Percentiles rank a stretch among this genome's conserved stretches.
These are phyloP conservation scores for Argyrosomus japonicus DNA, from an alignment of 2,113 vertebrate species.

Conservation along the genomic window DNA sequence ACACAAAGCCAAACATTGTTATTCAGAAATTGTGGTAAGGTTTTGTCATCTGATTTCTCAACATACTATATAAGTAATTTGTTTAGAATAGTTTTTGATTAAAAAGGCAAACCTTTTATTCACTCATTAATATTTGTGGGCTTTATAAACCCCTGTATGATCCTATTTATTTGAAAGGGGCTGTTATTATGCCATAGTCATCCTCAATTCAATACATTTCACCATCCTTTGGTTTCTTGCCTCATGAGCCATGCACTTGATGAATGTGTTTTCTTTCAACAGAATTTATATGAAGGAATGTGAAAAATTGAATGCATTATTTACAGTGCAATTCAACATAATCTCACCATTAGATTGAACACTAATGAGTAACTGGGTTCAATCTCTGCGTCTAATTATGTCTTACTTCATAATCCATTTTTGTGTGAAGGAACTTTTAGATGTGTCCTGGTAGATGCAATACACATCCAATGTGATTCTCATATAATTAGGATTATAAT, in stretches of 20 bases:
- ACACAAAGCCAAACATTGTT: conserved; percentile 23
- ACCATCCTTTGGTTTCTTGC: conserved; percentile 14
- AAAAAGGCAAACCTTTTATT: conserved; percentile 1
- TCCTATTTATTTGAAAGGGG: conserved; percentile 17
- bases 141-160: background rate
- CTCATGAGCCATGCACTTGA: conserved; percentile 27
- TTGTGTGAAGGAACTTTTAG: background rate
- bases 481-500: conserved; percentile 31
- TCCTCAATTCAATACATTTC: conserved; percentile 22
- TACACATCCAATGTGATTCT: conserved; percentile 14
- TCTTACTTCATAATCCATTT: conserved; percentile 2
- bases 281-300: conserved; percentile 22
- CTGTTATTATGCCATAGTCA: conserved; percentile 6
- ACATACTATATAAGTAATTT: background rate
- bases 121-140: conserved; percentile 5
- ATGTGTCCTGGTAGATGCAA: background rate
- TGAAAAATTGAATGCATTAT: conserved; percentile 14
- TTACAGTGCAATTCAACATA: conserved; percentile 20
- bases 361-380: conserved; percentile 8
- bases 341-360: conserved; percentile 1
- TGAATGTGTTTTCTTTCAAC: conserved; percentile 38
- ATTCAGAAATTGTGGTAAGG: background rate
- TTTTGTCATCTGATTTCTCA: conserved; percentile 15
- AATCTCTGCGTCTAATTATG: background rate
- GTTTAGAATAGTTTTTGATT: background rate